Evolutionary conservation across 2,888 invertebrate genomes (phyloP).

Genomic region (Parasteatoda lunata): DNA sequence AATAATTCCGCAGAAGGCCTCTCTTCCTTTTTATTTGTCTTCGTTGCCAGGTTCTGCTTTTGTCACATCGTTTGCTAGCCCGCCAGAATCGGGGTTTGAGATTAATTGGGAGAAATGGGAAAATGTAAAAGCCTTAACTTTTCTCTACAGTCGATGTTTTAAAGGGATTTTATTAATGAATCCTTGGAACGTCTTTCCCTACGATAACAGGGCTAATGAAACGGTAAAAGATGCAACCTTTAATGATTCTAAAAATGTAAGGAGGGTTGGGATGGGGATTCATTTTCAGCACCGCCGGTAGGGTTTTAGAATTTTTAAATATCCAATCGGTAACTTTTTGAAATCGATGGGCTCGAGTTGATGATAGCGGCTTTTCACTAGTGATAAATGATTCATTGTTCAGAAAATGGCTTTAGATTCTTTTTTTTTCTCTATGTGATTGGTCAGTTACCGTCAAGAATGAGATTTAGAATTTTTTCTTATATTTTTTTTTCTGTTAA

Average conservation of each 20-base stretch:
- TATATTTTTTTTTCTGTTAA: neutral
- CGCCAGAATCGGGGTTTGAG: slow-evolving; percentile 16
- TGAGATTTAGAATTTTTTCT: neutral
- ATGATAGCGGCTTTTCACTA: slow-evolving; percentile 24
- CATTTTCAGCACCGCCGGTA: slow-evolving; percentile 21
- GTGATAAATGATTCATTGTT: slow-evolving; percentile 31
- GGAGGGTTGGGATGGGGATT: neutral
- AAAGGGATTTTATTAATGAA: slow-evolving; percentile 67
- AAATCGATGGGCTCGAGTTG: slow-evolving; percentile 40
- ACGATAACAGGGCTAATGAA: slow-evolving; percentile 57
- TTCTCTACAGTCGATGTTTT: slow-evolving; percentile 53
- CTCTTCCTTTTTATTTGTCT: slow-evolving; percentile 14
- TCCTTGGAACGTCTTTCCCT: slow-evolving; percentile 7
- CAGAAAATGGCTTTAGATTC: slow-evolving; percentile 8
- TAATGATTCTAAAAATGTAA: slow-evolving; percentile 34
- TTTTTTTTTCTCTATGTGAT: slow-evolving; percentile 23
- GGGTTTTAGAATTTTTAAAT: slow-evolving; percentile 58
- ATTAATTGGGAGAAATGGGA: slow-evolving; percentile 52
- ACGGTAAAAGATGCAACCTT: slow-evolving; percentile 39
- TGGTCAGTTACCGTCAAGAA: slow-evolving; percentile 19
- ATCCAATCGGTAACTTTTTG: slow-evolving; percentile 41
- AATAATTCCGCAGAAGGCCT: neutral
- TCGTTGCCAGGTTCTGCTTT: slow-evolving; percentile 28
- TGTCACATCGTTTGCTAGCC: slow-evolving; percentile 49
- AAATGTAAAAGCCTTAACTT: slow-evolving; percentile 32